Evolutionary conservation across 1,140 invertebrate species (phyloP).

Genomic region (Aleiodes sp.): DNA sequence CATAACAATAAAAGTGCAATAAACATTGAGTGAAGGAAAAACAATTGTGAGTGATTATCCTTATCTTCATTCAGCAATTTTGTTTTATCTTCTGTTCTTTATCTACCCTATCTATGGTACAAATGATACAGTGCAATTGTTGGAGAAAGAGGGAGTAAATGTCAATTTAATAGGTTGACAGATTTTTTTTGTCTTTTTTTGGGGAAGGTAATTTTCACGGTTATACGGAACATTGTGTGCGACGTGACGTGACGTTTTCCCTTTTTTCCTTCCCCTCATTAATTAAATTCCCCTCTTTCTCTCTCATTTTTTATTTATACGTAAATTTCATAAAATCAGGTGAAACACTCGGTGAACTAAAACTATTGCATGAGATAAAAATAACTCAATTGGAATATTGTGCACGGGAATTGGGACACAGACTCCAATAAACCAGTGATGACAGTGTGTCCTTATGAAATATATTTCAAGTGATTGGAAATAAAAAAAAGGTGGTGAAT

Average conservation of each 20-base stretch:
- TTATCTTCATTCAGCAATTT: background rate
- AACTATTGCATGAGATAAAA: background rate
- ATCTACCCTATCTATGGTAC: background rate
- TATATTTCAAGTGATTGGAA: background rate
- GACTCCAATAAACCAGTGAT: background rate
- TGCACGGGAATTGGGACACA: background rate
- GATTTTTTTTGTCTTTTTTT: too few species aligned
- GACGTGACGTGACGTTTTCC: too few species aligned
- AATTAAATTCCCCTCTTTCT: too few species aligned
- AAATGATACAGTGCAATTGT: background rate
- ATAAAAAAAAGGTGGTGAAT: background rate
- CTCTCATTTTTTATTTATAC: too few species aligned
- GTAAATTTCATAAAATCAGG: too few species aligned
- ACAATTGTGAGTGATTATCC: conserved; percentile 13
- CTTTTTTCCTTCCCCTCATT: too few species aligned
- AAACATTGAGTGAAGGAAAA: background rate
- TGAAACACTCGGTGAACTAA: background rate
- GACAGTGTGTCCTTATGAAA: background rate
- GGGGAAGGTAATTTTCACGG: too few species aligned
- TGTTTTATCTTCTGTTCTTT: background rate
- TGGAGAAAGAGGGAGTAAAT: background rate
- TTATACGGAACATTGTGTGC: too few species aligned
- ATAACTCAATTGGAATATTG: background rate
- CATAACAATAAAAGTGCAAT: background rate
- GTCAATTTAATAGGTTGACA: background rate